phyloP scores from a whole-genome alignment of 1,140 invertebrate species.

The Dreissena polymorpha region DNA sequence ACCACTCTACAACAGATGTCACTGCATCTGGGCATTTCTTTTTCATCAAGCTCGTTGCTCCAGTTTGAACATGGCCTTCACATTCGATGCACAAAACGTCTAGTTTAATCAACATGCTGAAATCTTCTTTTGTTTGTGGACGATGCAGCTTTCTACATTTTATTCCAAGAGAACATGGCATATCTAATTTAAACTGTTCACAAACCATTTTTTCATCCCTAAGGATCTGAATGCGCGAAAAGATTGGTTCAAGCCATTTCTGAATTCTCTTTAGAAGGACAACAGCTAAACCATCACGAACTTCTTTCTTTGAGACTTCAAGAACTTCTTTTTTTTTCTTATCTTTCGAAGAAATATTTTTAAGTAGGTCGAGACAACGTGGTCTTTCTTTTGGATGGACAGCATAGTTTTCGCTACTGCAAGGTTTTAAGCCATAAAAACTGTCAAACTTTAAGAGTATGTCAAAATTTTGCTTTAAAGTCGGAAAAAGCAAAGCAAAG shows the following conservation, averaged over 20 bases:
- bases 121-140: conserved; percentile 15
- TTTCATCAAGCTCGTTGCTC: conserved; percentile 10
- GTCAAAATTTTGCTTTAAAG: conserved; percentile 37
- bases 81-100: conserved; percentile 44
- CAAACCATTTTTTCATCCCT: conserved; percentile 51
- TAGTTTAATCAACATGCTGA: conserved; percentile 42
- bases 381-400: conserved; percentile 61
- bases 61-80: not conserved
- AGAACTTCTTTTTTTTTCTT: conserved; percentile 29
- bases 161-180: conserved; percentile 7
- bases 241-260: conserved; percentile 43
- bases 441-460: conserved; percentile 44
- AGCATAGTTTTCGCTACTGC: conserved; percentile 25
- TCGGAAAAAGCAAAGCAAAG: conserved; percentile 38
- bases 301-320: conserved; percentile 31
- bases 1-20: conserved; percentile 15
- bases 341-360: not conserved
- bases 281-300: conserved; percentile 29
- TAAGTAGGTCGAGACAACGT: conserved; percentile 42
- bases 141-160: conserved; percentile 55
- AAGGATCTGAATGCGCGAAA: conserved; percentile 5
- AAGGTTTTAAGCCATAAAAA: conserved; percentile 62
- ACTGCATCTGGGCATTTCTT: conserved; percentile 24
- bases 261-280: conserved; percentile 48
- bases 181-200: conserved; percentile 29